Percentiles rank a stretch among this genome's conserved stretches.
Conservation (phyloP, 1,140 invertebrate genomes). For the Solen grandis region DNA sequence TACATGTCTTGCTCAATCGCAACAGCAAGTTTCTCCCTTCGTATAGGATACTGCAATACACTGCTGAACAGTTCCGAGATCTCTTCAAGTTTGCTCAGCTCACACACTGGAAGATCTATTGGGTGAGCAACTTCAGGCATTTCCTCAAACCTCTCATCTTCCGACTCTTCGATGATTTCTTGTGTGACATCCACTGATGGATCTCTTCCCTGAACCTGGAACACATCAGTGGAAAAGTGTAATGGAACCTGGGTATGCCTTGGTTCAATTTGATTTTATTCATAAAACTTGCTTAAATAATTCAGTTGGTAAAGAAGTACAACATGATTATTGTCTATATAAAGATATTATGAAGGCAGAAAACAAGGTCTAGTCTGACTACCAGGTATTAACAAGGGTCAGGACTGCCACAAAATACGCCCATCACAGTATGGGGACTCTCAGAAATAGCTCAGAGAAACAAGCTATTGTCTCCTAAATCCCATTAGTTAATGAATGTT, state of each 20-base stretch:
- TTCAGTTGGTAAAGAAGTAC: too few species aligned
- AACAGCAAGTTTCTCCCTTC: constrained; percentile 96
- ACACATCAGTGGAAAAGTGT: background rate
- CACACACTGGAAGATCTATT: constrained; percentile 91
- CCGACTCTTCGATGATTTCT: constrained; percentile 98
- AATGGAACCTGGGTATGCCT: background rate
- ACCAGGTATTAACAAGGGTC: too few species aligned
- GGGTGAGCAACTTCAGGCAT: constrained; percentile 87
- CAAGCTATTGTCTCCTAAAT: too few species aligned
- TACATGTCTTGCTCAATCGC: constrained; percentile 98
- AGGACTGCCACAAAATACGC: too few species aligned
- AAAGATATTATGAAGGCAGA: too few species aligned
- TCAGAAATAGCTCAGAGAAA: too few species aligned
- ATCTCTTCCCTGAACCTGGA: constrained; percentile 97
- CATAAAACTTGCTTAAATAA: too few species aligned
- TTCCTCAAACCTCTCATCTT: constrained; percentile 98
- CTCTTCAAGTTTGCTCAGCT: constrained; percentile 94
- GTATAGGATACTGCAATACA: constrained; percentile 82
- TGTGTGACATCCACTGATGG: constrained; percentile 98
- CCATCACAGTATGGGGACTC: too few species aligned
- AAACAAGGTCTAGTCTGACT: too few species aligned
- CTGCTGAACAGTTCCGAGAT: constrained; percentile 89
- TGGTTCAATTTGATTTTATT: too few species aligned
- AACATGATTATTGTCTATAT: too few species aligned
- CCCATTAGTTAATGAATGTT: too few species aligned